Evolutionary conservation across 1,140 invertebrate genomes (phyloP), one percentile per base, ranked within the genome.

Genomic region (Apocrypta bakeri): DNA sequence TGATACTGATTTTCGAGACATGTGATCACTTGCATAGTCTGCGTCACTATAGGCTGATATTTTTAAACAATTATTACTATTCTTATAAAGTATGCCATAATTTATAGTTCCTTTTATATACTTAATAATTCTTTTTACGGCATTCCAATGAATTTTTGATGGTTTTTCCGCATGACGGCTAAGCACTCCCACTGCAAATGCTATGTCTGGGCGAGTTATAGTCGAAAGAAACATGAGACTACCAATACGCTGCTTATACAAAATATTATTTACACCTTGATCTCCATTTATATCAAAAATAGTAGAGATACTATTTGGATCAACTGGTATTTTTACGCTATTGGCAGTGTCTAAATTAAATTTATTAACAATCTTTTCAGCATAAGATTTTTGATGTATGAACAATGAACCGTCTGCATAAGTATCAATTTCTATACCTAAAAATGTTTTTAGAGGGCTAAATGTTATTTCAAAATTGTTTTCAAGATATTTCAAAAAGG

Each of bases 311-410:
- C 61, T 66, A 42, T 78, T 78, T 21, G 66, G 64, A 56, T 79
- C 66, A 48, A 29, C 48, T 25, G 76, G 76, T 79, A 42, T 27
- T 25, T 9, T 0, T 27, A 68, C 63, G 24, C 84, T 85, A 40
- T 87, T 87, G 0, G 86, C 81, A 63, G 91, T 87, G 42, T 88
- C 25, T 79, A 83, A 78, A 29, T 80, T 86, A 86, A 66, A 85
- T 40, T 11, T 88, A 72, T 83, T 86, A 11, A 66, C n/a, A n/a
- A n/a, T 86, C 82, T 63, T 88, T 56, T 81, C 85, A 48, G 86
- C 86, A 40, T 86, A 81, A 2, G 83, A 79, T 66, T 86, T 80
- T 86, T 82, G 82, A 88, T 88, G 88, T 88, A 92, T 21, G 71
- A 86, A 71, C 85, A 84, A 63, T 87, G 88, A 78, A 83, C 80